Base-by-base conservation (phyloP, 2,888 invertebrate species). In the Leucozona laternaria region DNA sequence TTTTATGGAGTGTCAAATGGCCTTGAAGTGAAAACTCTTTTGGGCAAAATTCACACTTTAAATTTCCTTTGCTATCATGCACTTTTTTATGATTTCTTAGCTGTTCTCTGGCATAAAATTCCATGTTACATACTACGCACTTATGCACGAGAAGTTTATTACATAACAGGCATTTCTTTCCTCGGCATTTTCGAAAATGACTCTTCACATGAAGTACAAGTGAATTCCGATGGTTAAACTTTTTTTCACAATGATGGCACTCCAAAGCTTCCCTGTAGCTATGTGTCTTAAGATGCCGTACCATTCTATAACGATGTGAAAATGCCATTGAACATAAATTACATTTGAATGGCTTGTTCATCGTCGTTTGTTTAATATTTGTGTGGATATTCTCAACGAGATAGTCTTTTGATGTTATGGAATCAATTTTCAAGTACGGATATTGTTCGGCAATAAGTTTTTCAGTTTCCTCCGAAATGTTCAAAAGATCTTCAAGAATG, bases 221-320 rank as follows among this genome's bases (percentile, higher is more conserved):
- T 7, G 83, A 84, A 11, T 84, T 84, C 37, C 79, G n/a, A 20
- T 84, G 83, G 10, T 34, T 84, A 31, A 84, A 84, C 1, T 48
- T 79, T 37, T 84, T 84, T 15, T 79, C 79, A 31, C 83, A 84
- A 31, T 84, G 83, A 64, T 84, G 83, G 20, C 83, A 84, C 28
- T 68, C 50, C 2, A 84, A 40, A 28, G 70, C 40, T 62, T 79
- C 17, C 8, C 7, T 62, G 7, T 31, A 20, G 25, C 64, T 40
- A 40, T 84, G 83, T 0, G 79, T 84, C 28, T 84, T 62, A 2
- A 68, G 48, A 20, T 84, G 83, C 11, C 79, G 25, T 7, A 34
- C 17, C 15, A 84, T 60, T 62, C 70, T 79, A 37, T 79, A 84
- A 8, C 75, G 79, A 34, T 84, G 83, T 10, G 83, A 70, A 57